Percentiles rank a stretch among this genome's conserved stretches.
Conservation (phyloP, 2,797 vertebrate genomes). For the Lepilemur septentrionalis region DNA sequence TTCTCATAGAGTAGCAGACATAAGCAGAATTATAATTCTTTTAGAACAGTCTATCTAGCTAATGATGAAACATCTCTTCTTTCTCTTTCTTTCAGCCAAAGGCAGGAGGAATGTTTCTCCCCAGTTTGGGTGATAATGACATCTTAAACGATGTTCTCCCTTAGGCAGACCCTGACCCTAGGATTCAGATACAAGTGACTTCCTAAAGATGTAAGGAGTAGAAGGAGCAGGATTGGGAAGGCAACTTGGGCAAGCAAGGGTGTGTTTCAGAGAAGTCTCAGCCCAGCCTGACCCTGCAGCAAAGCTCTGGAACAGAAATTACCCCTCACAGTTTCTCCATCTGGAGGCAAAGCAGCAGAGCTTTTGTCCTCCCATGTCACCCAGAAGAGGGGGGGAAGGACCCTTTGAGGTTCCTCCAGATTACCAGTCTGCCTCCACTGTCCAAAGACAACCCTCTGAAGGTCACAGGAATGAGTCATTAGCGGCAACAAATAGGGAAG, state of each 20-base stretch:
- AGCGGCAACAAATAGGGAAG: background rate
- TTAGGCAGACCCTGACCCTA: background rate
- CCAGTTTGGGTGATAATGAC: background rate
- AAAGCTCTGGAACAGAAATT: background rate
- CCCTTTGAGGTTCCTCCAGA: background rate
- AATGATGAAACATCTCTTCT: background rate
- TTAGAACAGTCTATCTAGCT: background rate
- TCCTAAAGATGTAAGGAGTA: background rate
- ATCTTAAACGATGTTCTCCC: background rate
- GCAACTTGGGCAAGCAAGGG: background rate
- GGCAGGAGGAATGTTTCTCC: background rate
- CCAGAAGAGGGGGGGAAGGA: background rate
- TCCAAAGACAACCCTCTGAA: background rate
- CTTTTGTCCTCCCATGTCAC: background rate
- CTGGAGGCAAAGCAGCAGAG: background rate
- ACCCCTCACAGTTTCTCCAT: background rate
- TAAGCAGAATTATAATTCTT: background rate
- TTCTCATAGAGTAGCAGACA: background rate
- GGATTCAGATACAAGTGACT: background rate
- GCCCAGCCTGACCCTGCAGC: background rate
- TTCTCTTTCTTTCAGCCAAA: background rate
- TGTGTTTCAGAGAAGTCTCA: background rate
- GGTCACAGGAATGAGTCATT: background rate
- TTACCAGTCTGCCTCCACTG: background rate
- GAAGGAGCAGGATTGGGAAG: background rate